Conservation (phyloP, 2,888 invertebrate species). For the Drosophila recens region DNA sequence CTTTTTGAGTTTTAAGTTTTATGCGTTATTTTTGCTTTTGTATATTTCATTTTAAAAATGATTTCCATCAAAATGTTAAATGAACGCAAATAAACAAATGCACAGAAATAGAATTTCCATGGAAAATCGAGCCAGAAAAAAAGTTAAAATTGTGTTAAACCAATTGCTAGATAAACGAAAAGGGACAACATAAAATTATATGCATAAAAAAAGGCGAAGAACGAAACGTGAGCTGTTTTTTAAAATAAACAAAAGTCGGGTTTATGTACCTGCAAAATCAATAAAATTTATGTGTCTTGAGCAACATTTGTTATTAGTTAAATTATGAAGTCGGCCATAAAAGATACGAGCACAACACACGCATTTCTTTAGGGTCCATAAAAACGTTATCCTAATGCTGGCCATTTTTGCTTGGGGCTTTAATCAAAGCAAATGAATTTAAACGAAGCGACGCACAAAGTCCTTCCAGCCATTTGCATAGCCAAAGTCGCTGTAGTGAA, state of each 20-base stretch:
- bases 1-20: slow-evolving; percentile 52
- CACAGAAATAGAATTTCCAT: slow-evolving; percentile 65
- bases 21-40: slow-evolving; percentile 28
- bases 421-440: slow-evolving; percentile 80
- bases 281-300: slow-evolving; percentile 58
- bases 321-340: slow-evolving; percentile 63
- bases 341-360: slow-evolving; percentile 25
- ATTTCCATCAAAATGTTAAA: slow-evolving; percentile 71
- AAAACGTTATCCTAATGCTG: slow-evolving; percentile 52
- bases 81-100: slow-evolving; percentile 70
- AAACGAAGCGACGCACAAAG: slow-evolving; percentile 74
- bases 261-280: slow-evolving; percentile 46
- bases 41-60: slow-evolving; percentile 55
- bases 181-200: slow-evolving; percentile 26
- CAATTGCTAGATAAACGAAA: slow-evolving; percentile 54
- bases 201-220: slow-evolving; percentile 8
- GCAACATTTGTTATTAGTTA: slow-evolving; percentile 54
- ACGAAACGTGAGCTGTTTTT: slow-evolving; percentile 63
- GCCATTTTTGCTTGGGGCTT: slow-evolving; percentile 57
- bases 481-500: slow-evolving; percentile 60
- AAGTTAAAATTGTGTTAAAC: slow-evolving; percentile 43
- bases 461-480: slow-evolving; percentile 77
- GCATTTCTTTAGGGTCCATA: slow-evolving; percentile 22
- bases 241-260: slow-evolving; percentile 44
- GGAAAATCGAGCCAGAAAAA: slow-evolving; percentile 54